Evolutionary conservation across 2,888 invertebrate species (phyloP), one percentile per base, ranked within the genome.

Genomic region (Aethes cnicana): DNA sequence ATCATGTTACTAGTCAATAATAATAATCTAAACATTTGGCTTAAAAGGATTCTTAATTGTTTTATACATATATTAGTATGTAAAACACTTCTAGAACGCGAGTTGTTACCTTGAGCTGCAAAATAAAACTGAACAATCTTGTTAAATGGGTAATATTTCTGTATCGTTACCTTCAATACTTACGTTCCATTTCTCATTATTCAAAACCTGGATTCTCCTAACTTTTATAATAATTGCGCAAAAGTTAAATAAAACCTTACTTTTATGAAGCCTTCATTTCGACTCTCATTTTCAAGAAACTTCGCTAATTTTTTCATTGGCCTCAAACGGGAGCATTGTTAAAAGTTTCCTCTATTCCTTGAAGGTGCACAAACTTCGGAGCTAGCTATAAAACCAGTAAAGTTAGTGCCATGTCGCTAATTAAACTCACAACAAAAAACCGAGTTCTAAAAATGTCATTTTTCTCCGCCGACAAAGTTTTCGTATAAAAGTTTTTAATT

Each of bases 401-500:
- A 52, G 28, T 52, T 44, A 21, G 9, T 5, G 11, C 20, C 20
- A 44, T 37, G 21, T 20, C 16, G 16, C 39, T 52, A 46, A 52
- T 52, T 52, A 52, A 52, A 46, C 39, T 46, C 37, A 32, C 14
- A 44, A 46, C 7, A 20, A 16, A 12, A 35, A 23, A 14, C n/a
- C 9, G 16, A 44, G 17, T 42, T 28, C 9, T 16, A 44, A 50
- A 36, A 43, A 14, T 11, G 25, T 16, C 30, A 30, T 18, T 17
- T 46, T 43, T 33, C 17, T 8, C 36, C 14, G 20, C 1, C 17
- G 17, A 23, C 17, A 18, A 52, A 52, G 46, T 52, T 52, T 44
- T 21, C 20, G 46, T 20, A 52, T 46, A 9, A 46, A 52, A 52
- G 46, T 52, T 52, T 52, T 33, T 46, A 52, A 52, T 39, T 44